Base-by-base conservation (phyloP, 2,888 invertebrate species). In the Polymixis lichenea region DNA sequence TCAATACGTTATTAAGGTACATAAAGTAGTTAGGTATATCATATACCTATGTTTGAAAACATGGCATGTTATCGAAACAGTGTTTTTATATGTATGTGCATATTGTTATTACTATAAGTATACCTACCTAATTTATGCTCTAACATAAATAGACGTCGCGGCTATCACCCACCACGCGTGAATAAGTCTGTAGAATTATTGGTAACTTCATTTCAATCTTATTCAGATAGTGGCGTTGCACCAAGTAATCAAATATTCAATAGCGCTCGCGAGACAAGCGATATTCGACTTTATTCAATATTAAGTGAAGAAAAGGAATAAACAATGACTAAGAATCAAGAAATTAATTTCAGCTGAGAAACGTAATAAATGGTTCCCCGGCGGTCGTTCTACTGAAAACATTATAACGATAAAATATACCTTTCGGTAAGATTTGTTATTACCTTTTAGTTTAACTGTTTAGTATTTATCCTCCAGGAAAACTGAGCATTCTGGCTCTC, bases 361-460 rank as follows among this genome's bases (percentile, higher is more conserved):
- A 69, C 32, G 58, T 76, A 78, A 86, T 73, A 78, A 87, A 87
- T 81, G 60, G 64, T 72, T 69, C 68, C 72, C 76, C 67, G 28
- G 72, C 64, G 77, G 58, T 77, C 71, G 15, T 77, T 77, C 75
- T 51, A 73, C 76, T 80, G 66, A 76, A 82, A 83, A 78, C n/a
- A 76, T 76, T 82, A 66, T 38, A n/a, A 38, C n/a, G 60, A 78
- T 82, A 75, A 82, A 80, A 72, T 77, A 75, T 75, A 80, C 25
- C 46, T 62, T 74, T 77, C 25, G 46, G 49, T 77, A 71, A 72
- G 55, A 71, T 62, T 66, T 76, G 66, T 77, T 82, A 85, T 91
- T 91, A 95, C 95, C 95, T 95, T 93, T 93, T 89, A 93, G 74
- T 91, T 86, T 89, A 88, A 90, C 78, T 87, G 87, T 90, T 87